phyloP scores from a whole-genome alignment of 2,797 vertebrate genomes.

The Danio aesculapii region DNA sequence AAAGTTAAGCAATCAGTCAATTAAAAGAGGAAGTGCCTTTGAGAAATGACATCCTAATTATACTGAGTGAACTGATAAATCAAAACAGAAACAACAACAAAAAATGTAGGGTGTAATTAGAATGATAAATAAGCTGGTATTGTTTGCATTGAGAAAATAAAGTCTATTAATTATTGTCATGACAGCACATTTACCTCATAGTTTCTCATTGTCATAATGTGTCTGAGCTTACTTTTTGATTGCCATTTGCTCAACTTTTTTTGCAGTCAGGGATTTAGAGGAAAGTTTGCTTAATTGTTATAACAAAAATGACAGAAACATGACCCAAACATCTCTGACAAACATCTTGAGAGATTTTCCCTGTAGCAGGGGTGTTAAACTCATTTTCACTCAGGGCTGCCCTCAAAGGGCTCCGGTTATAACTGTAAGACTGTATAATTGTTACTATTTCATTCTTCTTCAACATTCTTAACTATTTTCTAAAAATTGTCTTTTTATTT shows the following conservation, averaged over 20 bases:
- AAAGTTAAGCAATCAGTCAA: constrained; percentile 16
- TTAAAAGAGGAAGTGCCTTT: constrained; percentile 24
- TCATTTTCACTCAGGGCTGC: no score
- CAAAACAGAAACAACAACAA: constrained; percentile 9
- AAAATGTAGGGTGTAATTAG: neutral
- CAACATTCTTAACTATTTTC: no score
- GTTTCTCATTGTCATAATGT: neutral
- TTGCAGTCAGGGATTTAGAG: neutral
- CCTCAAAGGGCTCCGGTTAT: no score
- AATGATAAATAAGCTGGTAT: neutral
- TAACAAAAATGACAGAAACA: neutral
- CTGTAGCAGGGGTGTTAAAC: neutral
- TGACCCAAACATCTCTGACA: neutral
- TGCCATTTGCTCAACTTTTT: neutral
- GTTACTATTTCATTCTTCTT: no score
- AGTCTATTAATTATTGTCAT: neutral
- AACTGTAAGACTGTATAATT: no score
- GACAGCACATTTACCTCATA: neutral
- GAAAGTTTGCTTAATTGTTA: neutral
- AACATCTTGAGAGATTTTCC: neutral
- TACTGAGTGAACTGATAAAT: neutral
- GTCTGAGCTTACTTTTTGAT: neutral
- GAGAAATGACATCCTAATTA: constrained; percentile 39
- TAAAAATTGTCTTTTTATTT: no score
- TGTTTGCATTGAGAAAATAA: neutral